Evolutionary conservation across 2,797 vertebrate genomes (phyloP).

Genomic region (Coreius guichenoti): DNA sequence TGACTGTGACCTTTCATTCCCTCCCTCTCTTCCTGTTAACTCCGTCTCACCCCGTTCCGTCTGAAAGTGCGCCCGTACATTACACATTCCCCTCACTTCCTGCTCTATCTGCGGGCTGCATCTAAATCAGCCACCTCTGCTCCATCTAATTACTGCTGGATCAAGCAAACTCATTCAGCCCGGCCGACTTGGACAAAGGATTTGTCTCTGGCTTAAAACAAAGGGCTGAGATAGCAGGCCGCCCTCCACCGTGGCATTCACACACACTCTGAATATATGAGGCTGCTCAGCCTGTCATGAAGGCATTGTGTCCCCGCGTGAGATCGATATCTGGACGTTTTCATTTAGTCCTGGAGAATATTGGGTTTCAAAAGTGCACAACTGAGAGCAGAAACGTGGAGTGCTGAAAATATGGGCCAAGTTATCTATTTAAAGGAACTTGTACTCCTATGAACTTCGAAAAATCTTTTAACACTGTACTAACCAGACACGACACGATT

Average conservation of each 20-base stretch:
- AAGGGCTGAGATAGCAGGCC: conserved; percentile 50
- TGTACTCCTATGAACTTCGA: too few relatives aligned
- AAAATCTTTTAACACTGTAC: too few relatives aligned
- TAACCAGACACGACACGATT: too few relatives aligned
- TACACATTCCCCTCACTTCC: conserved; percentile 73
- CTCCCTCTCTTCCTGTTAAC: conserved; percentile 60
- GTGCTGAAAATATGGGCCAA: background rate
- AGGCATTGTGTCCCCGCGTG: background rate
- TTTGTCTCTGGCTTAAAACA: conserved; percentile 70
- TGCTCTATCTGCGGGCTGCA: conserved; percentile 69
- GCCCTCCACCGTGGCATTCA: conserved; percentile 32
- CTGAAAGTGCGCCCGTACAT: conserved; percentile 65
- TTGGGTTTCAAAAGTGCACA: conserved; percentile 16
- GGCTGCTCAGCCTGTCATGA: conserved; percentile 12
- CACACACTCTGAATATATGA: conserved; percentile 35
- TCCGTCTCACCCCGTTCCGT: conserved; percentile 3
- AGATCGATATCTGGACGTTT: conserved; percentile 47
- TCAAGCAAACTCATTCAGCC: conserved; percentile 71
- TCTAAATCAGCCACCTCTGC: conserved; percentile 70
- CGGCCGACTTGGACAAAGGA: conserved; percentile 71
- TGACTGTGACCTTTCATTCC: conserved; percentile 70
- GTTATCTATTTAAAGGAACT: background rate
- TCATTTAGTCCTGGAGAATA: conserved; percentile 43
- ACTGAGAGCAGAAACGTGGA: background rate
- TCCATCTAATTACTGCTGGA: conserved; percentile 77